Evolutionary conservation across 2,888 invertebrate genomes (phyloP), one percentile per base, ranked within the genome.

Genomic region (Aphodius granarius): DNA sequence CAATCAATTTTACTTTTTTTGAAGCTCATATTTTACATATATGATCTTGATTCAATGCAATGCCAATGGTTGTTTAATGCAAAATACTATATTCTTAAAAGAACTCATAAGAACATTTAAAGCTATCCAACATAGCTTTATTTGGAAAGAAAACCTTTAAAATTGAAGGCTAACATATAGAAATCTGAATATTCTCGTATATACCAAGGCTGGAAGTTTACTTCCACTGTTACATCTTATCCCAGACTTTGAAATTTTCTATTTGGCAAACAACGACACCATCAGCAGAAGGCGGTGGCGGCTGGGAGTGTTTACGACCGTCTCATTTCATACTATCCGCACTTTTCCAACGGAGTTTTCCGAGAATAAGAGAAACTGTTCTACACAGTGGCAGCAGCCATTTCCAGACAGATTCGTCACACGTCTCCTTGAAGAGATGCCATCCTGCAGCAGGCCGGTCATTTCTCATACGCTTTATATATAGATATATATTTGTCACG

Each of bases 231-330:
- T 3, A 43, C 43, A 43, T 43, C 43, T 43, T 43, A 13, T 43
- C 43, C 43, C 6, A 3, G 43, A 43, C 68, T 65, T 65, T 20
- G 68, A 68, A 68, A 68, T 68, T 68, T 68, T 68, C 68, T 68
- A 22, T 68, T 43, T 22, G 68, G 68, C 68, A 68, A 68, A 68
- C 68, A 68, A 68, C 22, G 43, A 43, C 43, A 13, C 2, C 43
- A 43, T 43, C 43, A n/a, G n/a, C 43, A 43, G 43, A 43, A 6
- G 68, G 21, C 68, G 68, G 19, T 9, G 43, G 13, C 43, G 68
- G 21, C 68, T 19, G 19, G 68, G 68, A 68, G 68, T 68, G 68
- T 68, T 68, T 68, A 68, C 68, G n/a, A 21, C 20, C 68, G 22
- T 68, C 68, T 21, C 66, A 66, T 66, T 21, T 9, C 20, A 68